These are phyloP conservation scores for Zelleria hepariella DNA, from an alignment of 2,888 invertebrate species.

Conservation along the genomic window DNA sequence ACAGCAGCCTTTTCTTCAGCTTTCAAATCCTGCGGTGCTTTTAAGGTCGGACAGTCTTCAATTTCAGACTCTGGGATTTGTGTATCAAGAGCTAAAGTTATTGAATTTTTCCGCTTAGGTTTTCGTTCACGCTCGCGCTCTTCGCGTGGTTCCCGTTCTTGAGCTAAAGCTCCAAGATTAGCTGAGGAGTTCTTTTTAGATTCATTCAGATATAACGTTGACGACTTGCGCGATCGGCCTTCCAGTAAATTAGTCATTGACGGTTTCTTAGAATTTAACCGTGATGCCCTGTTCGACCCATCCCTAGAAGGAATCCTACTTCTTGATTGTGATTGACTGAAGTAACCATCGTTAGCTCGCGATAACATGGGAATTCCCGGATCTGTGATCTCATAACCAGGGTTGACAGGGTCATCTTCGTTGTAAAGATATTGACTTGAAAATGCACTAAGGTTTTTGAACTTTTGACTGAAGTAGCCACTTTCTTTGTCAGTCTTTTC, in stretches of 20 bases:
- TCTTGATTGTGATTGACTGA: conserved; percentile 63
- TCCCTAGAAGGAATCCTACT: conserved; percentile 54
- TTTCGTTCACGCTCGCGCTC: conserved; percentile 20
- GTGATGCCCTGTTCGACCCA: conserved; percentile 55
- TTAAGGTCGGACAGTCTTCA: conserved; percentile 63
- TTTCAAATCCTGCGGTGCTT: conserved; percentile 64
- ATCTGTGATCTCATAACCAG: conserved; percentile 77
- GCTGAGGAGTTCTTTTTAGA: conserved; percentile 62
- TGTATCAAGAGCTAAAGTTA: conserved; percentile 31
- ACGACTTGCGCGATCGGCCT: conserved; percentile 57
- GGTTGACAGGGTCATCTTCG: conserved; percentile 73
- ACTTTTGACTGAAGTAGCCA: conserved; percentile 54
- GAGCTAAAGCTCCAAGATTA: conserved; percentile 44
- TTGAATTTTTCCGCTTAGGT: conserved; percentile 54
- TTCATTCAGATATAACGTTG: conserved; percentile 58
- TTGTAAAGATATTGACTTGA: conserved; percentile 77
- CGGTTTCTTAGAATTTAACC: conserved; percentile 56
- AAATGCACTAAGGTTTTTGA: conserved; percentile 60
- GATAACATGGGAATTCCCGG: conserved; percentile 79
- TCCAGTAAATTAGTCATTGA: conserved; percentile 61
- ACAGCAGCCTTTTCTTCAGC: conserved; percentile 64
- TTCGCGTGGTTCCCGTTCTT: conserved; percentile 30
- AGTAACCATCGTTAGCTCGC: conserved; percentile 75
- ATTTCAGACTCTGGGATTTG: conserved; percentile 65
- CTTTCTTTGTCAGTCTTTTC: conserved; percentile 38